Percentiles rank a stretch among this genome's conserved stretches.
Evolutionary conservation across 2,888 invertebrate species (phyloP).

Genomic region (Eumacrocentrus americanus): DNA sequence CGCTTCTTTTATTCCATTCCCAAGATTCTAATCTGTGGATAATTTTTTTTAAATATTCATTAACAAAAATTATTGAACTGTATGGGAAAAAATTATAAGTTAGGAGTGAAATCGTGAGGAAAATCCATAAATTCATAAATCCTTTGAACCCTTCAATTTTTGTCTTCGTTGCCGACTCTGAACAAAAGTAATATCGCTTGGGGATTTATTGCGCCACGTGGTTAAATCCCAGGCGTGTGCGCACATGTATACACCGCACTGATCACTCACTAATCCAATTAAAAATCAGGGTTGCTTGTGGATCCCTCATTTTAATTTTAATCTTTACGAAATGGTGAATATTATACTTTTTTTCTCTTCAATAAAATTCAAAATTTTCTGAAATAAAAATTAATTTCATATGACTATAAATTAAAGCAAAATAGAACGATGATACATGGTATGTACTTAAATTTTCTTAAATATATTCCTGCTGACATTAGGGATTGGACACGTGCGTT

Average conservation of each 20-base stretch:
- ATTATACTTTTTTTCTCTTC: not conserved
- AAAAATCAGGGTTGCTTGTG: slow-evolving; percentile 29
- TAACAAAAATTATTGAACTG: not conserved
- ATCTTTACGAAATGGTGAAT: slow-evolving; percentile 23
- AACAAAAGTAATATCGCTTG: slow-evolving; percentile 13
- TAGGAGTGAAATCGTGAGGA: slow-evolving; percentile 34
- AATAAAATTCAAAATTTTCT: too few relatives aligned
- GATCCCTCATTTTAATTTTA: slow-evolving; percentile 7
- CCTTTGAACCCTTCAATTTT: slow-evolving; percentile 27
- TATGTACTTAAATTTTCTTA: too few relatives aligned
- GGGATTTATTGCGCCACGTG: not conserved
- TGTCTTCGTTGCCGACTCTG: not conserved
- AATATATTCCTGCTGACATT: too few relatives aligned
- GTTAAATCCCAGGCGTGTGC: not conserved
- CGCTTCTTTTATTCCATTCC: slow-evolving; percentile 3
- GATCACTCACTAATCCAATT: slow-evolving; percentile 43
- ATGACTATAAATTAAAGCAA: too few relatives aligned
- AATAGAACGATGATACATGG: too few relatives aligned
- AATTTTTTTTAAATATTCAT: not conserved
- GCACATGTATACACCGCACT: slow-evolving; percentile 20
- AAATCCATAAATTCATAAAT: slow-evolving; percentile 41
- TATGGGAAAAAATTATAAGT: slow-evolving; percentile 2
- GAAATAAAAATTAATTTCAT: too few relatives aligned
- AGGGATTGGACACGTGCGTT: slow-evolving; percentile 10
- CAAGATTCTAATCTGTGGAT: slow-evolving; percentile 22